phyloP scores from a whole-genome alignment of 2,113 vertebrate genomes.

The Thinocorus orbignyianus region DNA sequence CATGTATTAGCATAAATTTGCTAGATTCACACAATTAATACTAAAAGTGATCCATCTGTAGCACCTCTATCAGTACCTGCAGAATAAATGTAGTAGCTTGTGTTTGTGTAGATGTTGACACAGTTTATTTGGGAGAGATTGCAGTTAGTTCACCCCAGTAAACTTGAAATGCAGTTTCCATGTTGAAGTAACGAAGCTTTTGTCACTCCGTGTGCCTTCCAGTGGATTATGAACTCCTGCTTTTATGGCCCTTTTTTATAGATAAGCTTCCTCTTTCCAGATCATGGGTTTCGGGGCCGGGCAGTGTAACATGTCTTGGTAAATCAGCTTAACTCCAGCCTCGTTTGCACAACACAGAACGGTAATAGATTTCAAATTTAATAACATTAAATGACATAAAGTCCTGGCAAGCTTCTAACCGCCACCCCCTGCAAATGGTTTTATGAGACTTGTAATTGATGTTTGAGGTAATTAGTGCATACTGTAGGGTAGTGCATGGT shows the following conservation, averaged over 20 bases:
- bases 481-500: background rate
- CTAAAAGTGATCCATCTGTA: background rate
- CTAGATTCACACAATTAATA: background rate
- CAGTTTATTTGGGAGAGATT: background rate
- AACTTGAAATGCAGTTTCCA: background rate
- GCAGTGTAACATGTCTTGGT: background rate
- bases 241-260: background rate
- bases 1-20: background rate
- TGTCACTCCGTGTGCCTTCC: background rate
- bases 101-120: background rate
- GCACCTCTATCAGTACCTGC: background rate
- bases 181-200: background rate
- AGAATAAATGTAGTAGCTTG: background rate
- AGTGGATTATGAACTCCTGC: background rate
- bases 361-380: background rate
- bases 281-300: background rate
- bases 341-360: background rate
- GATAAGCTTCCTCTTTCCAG: background rate
- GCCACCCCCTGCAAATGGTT: background rate
- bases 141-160: background rate
- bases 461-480: background rate
- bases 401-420: background rate
- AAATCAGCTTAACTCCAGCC: background rate
- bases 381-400: background rate
- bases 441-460: background rate